These are phyloP conservation scores for Pseudochromis fuscus DNA, from an alignment of 2,797 vertebrate species.

Conservation along the genomic window DNA sequence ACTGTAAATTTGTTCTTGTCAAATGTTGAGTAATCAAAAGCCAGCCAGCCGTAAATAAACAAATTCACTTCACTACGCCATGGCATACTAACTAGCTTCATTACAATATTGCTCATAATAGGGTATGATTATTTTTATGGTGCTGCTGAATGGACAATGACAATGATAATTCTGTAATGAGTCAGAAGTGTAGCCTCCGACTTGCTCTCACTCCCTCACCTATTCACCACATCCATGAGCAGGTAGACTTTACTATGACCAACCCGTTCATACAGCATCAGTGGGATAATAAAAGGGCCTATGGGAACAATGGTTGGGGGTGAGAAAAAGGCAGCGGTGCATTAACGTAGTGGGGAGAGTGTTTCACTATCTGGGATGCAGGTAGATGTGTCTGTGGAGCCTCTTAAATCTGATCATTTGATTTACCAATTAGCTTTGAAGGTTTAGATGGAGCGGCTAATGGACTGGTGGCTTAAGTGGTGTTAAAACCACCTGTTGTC, in stretches of 20 bases:
- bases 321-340: constrained; percentile 55
- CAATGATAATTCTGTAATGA: constrained; percentile 74
- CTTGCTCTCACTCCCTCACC: constrained; percentile 70
- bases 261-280: constrained; percentile 50
- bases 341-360: constrained; percentile 61
- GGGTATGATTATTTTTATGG: constrained; percentile 72
- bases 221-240: constrained; percentile 47
- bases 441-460: constrained; percentile 81
- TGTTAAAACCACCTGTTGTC: constrained; percentile 89
- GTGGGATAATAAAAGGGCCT: constrained; percentile 60
- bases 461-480: constrained; percentile 75
- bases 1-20: constrained; percentile 83
- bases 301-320: constrained; percentile 58
- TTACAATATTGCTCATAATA: constrained; percentile 68
- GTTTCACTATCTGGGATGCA: constrained; percentile 63
- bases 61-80: constrained; percentile 64
- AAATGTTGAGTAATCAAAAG: constrained; percentile 80
- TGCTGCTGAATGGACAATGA: constrained; percentile 64
- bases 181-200: constrained; percentile 67
- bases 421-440: constrained; percentile 90
- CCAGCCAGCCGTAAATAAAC: constrained; percentile 79
- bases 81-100: constrained; percentile 74
- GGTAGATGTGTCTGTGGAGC: constrained; percentile 84
- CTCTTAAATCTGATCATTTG: constrained; percentile 89
- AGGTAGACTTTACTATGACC: constrained; percentile 63